Percentiles rank a stretch among this genome's conserved stretches.
phyloP scores from a whole-genome alignment of 2,113 vertebrate species.

The Colaptes auratus region DNA sequence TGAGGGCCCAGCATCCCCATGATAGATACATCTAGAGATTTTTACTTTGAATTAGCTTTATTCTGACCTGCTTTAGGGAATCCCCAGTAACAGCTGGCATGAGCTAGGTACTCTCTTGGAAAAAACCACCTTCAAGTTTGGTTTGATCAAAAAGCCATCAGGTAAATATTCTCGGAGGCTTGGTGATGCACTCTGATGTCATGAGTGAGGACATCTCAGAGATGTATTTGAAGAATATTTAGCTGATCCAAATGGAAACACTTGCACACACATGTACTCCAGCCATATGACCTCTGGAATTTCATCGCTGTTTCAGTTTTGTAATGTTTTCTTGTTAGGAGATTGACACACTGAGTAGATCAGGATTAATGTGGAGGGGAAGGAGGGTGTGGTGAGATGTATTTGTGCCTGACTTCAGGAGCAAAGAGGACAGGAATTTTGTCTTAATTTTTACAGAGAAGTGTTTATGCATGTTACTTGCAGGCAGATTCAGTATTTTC shows the following conservation, averaged over 20 bases:
- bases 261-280: accelerated
- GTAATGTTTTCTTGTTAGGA: not conserved
- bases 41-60: not conserved
- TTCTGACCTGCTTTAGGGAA: not conserved
- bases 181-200: accelerated
- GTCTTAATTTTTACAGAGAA: not conserved
- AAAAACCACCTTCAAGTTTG: not conserved
- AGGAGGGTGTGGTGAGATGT: not conserved
- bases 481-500: not conserved
- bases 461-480: not conserved
- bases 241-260: not conserved
- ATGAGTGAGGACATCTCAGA: not conserved
- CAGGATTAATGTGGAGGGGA: not conserved
- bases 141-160: accelerated
- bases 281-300: not conserved
- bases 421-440: not conserved
- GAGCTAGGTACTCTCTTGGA: not conserved
- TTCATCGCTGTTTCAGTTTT: not conserved
- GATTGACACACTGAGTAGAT: not conserved
- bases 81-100: not conserved
- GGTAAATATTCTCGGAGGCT: accelerated
- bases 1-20: not conserved
- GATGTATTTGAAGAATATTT: not conserved
- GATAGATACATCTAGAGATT: not conserved
- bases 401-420: not conserved